phyloP scores from a whole-genome alignment of 2,888 invertebrate species.

The Nephrotoma appendiculata region DNA sequence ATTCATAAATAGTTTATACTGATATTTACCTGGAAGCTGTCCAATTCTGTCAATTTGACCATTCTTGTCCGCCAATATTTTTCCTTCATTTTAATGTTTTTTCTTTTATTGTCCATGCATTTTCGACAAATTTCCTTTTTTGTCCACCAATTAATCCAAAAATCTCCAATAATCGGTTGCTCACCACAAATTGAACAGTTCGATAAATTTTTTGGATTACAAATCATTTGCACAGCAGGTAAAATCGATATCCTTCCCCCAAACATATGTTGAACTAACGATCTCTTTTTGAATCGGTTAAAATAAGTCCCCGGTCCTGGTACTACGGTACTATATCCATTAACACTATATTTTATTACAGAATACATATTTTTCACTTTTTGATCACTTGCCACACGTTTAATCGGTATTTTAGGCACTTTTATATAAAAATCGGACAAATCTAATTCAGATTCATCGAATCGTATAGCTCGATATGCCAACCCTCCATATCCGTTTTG shows the following conservation, averaged over 20 bases:
- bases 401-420: background rate
- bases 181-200: slow-evolving; percentile 22
- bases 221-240: slow-evolving; percentile 23
- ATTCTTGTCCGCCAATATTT: slow-evolving; percentile 7
- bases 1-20: background rate
- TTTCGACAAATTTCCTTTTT: slow-evolving; percentile 25
- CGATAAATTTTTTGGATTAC: slow-evolving; percentile 19
- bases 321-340: background rate
- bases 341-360: background rate
- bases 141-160: slow-evolving; percentile 35
- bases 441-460: background rate
- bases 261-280: slow-evolving; percentile 20
- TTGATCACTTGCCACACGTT: background rate
- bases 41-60: background rate
- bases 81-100: slow-evolving; percentile 7
- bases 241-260: slow-evolving; percentile 18
- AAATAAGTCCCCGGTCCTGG: slow-evolving; percentile 15
- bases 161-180: slow-evolving; percentile 34
- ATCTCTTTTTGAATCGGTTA: slow-evolving; percentile 14
- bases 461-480: slow-evolving; percentile 21
- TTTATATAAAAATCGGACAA: background rate
- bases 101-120: slow-evolving; percentile 18
- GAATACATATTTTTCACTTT: background rate
- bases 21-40: slow-evolving; percentile 3
- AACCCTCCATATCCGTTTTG: slow-evolving; percentile 23